Conservation (phyloP, 2,113 vertebrate species). For the Ceratotherium simum region DNA sequence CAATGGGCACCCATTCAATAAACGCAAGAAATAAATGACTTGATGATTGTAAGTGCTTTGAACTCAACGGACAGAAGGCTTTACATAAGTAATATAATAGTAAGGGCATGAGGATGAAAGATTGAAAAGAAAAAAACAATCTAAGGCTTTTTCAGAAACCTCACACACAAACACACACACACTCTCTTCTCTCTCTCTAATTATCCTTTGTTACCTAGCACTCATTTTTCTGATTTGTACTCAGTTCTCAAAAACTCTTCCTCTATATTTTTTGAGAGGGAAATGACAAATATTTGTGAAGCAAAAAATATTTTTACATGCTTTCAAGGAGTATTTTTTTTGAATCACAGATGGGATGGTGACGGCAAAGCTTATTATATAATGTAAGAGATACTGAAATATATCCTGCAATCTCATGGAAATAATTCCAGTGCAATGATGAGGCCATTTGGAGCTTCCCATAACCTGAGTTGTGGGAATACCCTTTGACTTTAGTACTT, state of each 20-base stretch:
- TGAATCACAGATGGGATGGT: conserved; percentile 65
- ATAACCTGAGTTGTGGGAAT: not conserved
- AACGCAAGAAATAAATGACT: conserved; percentile 80
- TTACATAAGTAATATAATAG: conserved; percentile 75
- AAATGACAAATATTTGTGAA: conserved; percentile 78
- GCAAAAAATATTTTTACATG: conserved; percentile 65
- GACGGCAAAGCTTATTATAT: conserved; percentile 36
- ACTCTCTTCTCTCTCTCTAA: not conserved
- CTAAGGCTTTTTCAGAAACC: conserved; percentile 61
- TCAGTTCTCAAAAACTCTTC: conserved; percentile 62
- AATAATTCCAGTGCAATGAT: not conserved
- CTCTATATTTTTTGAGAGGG: conserved; percentile 69
- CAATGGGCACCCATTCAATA: conserved; percentile 79
- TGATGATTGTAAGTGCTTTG: conserved; percentile 79
- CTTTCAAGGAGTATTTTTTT: conserved; percentile 73
- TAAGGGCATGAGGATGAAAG: conserved; percentile 72
- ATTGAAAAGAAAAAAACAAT: conserved; percentile 48
- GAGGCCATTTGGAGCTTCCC: not conserved
- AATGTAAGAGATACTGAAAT: conserved; percentile 33
- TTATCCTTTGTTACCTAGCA: conserved; percentile 52
- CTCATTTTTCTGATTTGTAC: conserved; percentile 16
- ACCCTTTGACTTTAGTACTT: not conserved
- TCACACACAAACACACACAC: not conserved
- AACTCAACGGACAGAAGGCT: conserved; percentile 78
- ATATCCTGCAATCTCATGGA: not conserved